Evolutionary conservation across 2,888 invertebrate species (phyloP), one percentile per base, ranked within the genome.

Genomic region (Acanthosepion esculentum): DNA sequence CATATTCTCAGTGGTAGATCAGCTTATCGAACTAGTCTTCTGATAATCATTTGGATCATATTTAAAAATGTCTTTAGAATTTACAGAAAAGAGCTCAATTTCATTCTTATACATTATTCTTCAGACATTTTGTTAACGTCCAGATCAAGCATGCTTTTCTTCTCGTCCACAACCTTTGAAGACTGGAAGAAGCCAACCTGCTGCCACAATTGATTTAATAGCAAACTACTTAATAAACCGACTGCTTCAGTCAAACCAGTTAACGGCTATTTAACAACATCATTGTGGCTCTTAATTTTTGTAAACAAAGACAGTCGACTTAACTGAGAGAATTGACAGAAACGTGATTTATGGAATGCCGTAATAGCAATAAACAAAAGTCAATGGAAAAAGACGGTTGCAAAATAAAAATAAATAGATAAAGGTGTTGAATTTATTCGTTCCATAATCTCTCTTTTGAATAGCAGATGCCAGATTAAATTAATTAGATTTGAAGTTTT

Each of bases 401-500:
- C n/a, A 78, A 78, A 78, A 33, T 33, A 78, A 33, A 23, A 23
- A 64, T 64, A 26, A 78, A 78, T 33, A n/a, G 7, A 33, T 10
- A n/a, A 78, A 78, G 18, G n/a, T 59, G 59, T 59, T 78, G 78
- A 78, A n/a, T 78, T 78, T 78, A 78, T 78, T n/a, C n/a, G 2
- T 1, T 23, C 59, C 59, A 20, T 59, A 59, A 59, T 59, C 59
- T 59, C 23, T n/a, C 78, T 15, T 78, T 78, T 78, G n/a, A 78
- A 78, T 15, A n/a, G 78, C 33, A 78, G n/a, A 78, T n/a, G 78
- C 33, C 78, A 78, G 78, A n/a, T 78, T 78, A 78, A n/a, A 78
- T 78, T 78, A 78, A 78, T 78, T 78, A 33, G 78, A 78, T 33
- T n/a, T 78, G 78, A n/a, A n/a, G 78, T 78, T 78, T 78, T 78